These are phyloP conservation scores for Prionailurus bengalensis DNA, from an alignment of 2,113 vertebrate genomes.

Conservation along the genomic window DNA sequence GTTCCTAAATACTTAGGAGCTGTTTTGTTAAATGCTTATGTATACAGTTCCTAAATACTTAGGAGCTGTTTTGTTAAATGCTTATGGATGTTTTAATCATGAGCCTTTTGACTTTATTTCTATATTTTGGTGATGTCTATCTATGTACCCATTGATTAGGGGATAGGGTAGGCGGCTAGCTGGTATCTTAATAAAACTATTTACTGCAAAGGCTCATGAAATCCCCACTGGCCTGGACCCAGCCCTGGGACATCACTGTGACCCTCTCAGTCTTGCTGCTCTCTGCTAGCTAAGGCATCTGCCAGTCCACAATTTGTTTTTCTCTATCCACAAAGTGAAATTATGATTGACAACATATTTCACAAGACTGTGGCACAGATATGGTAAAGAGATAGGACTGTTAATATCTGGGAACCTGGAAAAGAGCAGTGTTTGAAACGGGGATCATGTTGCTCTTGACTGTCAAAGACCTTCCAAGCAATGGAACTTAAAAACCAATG, in stretches of 20 bases:
- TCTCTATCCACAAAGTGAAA: background rate
- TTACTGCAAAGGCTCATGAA: background rate
- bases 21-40: constrained; percentile 39
- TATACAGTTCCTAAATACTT: background rate
- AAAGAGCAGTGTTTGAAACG: background rate
- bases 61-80: constrained; percentile 20
- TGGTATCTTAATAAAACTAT: constrained; percentile 4
- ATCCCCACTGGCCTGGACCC: background rate
- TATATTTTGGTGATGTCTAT: background rate
- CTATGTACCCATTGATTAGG: background rate
- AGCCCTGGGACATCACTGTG: background rate
- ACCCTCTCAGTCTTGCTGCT: background rate
- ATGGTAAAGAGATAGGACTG: background rate
- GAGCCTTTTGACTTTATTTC: background rate
- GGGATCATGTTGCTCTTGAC: background rate
- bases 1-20: background rate
- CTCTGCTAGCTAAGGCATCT: background rate
- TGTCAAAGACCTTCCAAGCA: background rate
- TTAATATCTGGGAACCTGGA: background rate
- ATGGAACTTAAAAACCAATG: background rate
- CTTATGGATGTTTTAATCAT: background rate
- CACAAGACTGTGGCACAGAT: background rate
- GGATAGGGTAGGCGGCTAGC: background rate
- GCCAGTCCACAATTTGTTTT: background rate
- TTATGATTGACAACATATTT: background rate